Evolutionary conservation across 2,113 vertebrate genomes (phyloP), one percentile per base, ranked within the genome.

Genomic region (Colossoma macropomum): DNA sequence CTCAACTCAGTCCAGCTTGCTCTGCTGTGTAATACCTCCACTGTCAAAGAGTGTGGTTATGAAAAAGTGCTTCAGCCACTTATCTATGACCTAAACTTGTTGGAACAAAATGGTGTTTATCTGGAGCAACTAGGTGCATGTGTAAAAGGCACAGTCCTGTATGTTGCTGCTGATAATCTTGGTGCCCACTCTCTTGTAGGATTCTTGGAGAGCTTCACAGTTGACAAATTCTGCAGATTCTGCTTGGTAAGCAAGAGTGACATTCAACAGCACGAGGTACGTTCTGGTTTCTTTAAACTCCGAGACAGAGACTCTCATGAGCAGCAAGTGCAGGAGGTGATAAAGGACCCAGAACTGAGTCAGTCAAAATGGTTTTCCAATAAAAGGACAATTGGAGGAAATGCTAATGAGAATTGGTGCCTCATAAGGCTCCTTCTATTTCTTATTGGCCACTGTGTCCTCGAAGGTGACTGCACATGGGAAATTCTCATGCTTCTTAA

Each of bases 381-480:
- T 34, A 81, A 73, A 73, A 50, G 65, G 32, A 77, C 65, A 10
- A 71, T 72, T 32, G 75, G 56, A 19, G 75, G 45, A 9, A 84
- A 84, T 79, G 68, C 30, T 17, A n/a, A 74, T 54, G 45, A 74
- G n/a, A 74, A 77, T 50, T 50, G 45, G 45, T 15, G 45, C 11
- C 45, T 50, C 8, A 50, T 15, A 50, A 50, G 45, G 45, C 11
- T 48, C 2, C 60, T 82, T 66, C 45, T 56, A 41, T 56, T 84
- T 79, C 59, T 84, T 19, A 79, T 79, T 66, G 76, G 68, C 28
- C 34, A 23, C 25, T 82, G 68, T 62, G 68, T 80, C 12, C 71
- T 59, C 28, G 45, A 75, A 48, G 50, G 30, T 56, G 54, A 78
- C 21, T 21, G 78, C 54, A 38, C 34, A 38, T 38, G 34, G 34